Conservation (phyloP, 2,113 vertebrate species). For the Andinoacara biseriatus region DNA sequence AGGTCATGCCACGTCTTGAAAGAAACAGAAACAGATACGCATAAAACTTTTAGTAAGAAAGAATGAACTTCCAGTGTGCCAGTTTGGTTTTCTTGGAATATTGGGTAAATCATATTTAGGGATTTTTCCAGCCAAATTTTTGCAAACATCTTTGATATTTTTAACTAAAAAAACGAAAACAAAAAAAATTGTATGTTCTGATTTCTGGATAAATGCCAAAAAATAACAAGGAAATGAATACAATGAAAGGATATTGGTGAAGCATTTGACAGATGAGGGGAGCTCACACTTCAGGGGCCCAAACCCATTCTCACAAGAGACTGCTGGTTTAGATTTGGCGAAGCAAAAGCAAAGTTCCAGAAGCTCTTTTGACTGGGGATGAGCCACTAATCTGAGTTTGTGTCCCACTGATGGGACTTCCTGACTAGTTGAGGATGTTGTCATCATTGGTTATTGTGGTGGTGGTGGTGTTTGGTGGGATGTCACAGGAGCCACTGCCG, state of each 20-base stretch:
- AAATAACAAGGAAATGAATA: conserved; percentile 8
- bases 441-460: conserved; percentile 69
- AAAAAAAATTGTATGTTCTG: neutral
- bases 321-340: conserved; percentile 71
- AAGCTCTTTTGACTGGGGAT: conserved; percentile 69
- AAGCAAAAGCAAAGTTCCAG: conserved; percentile 58
- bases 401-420: conserved; percentile 73
- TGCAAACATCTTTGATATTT: neutral
- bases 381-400: conserved; percentile 74
- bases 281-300: conserved; percentile 10
- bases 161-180: neutral
- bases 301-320: conserved; percentile 60
- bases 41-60: conserved; percentile 5
- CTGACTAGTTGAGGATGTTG: conserved; percentile 72
- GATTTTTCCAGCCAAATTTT: accelerated
- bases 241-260: conserved; percentile 34
- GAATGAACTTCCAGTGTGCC: neutral
- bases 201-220: neutral
- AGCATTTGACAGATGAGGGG: conserved; percentile 26
- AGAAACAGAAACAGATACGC: neutral
- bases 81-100: neutral
- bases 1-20: conserved; percentile 5
- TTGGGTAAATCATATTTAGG: neutral
- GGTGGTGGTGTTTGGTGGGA: conserved; percentile 32
- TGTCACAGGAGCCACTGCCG: conserved; percentile 39